Evolutionary conservation across 2,797 vertebrate species (phyloP).

Genomic region (Anabacerthia variegaticeps): DNA sequence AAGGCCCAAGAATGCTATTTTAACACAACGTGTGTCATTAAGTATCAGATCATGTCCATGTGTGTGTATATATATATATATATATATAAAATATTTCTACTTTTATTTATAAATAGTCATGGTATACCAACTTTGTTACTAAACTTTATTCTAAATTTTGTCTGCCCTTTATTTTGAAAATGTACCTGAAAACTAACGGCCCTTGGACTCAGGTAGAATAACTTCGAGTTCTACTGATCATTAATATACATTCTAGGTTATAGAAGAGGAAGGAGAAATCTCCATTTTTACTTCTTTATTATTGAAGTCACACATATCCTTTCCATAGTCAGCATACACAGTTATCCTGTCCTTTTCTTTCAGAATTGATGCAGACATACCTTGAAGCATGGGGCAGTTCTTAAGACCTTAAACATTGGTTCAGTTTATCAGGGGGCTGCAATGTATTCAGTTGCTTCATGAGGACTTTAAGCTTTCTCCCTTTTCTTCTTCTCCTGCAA

Average conservation of each 20-base stretch:
- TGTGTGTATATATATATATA: background rate
- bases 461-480: background rate
- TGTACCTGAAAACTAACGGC: background rate
- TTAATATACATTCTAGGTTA: background rate
- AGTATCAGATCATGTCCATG: background rate
- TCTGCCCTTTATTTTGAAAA: background rate
- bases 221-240: background rate
- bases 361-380: background rate
- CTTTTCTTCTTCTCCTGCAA: background rate
- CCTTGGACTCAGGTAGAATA: background rate
- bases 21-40: background rate
- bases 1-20: background rate
- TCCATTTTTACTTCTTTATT: background rate
- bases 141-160: background rate
- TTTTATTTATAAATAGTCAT: background rate
- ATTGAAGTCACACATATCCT: background rate
- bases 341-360: background rate
- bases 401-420: background rate
- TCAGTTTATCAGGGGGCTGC: background rate
- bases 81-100: background rate
- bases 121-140: background rate
- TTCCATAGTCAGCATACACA: background rate
- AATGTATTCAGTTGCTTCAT: background rate
- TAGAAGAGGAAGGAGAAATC: background rate
- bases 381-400: background rate